phyloP scores from a whole-genome alignment of 2,797 vertebrate species.

The Crenuchus spilurus region DNA sequence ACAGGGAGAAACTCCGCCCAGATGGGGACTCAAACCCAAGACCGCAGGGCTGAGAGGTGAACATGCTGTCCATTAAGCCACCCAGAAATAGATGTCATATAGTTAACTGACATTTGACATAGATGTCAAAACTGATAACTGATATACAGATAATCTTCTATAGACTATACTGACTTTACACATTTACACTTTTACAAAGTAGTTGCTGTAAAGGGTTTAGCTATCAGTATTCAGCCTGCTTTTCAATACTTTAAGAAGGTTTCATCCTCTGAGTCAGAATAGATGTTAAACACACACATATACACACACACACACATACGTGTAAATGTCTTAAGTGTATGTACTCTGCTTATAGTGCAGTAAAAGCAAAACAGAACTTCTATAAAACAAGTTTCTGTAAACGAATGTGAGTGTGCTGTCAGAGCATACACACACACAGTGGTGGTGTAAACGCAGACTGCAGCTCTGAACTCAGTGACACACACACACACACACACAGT shows the following conservation, averaged over 20 bases:
- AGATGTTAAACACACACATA: slow-evolving; percentile 12
- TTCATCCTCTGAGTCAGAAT: background rate
- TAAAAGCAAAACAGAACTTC: no score
- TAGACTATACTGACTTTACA: background rate
- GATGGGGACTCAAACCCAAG: no score
- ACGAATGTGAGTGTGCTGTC: no score
- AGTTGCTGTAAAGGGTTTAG: background rate
- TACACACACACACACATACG: slow-evolving; percentile 35
- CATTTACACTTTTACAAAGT: background rate
- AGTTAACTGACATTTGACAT: no score
- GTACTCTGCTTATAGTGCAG: no score
- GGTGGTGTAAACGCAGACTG: background rate
- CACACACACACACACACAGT: slow-evolving; percentile 8
- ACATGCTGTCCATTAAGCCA: no score
- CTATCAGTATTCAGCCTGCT: background rate
- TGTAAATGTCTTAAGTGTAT: slow-evolving; percentile 12
- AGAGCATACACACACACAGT: background rate
- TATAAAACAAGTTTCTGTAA: no score
- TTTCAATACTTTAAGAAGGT: background rate
- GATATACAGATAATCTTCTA: no score
- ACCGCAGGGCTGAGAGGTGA: no score
- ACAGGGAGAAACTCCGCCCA: no score
- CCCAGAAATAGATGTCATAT: no score
- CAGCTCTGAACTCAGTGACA: background rate
- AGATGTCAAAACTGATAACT: no score